Evolutionary conservation across 2,888 invertebrate species (phyloP).

Genomic region (Caenorhabditis plicata): DNA sequence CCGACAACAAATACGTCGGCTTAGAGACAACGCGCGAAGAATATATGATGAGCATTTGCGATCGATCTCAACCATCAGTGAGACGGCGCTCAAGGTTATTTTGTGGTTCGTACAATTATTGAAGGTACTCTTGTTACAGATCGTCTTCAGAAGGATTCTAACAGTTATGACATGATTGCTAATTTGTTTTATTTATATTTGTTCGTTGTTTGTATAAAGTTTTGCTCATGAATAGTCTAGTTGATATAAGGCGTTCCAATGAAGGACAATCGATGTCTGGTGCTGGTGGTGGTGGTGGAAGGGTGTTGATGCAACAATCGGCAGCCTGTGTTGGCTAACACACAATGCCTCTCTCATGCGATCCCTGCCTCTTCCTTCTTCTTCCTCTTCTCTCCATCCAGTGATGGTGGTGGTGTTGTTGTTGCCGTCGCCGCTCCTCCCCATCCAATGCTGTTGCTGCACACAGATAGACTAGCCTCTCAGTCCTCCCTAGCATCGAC

Average conservation of each 20-base stretch:
- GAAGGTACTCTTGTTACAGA: too few relatives aligned
- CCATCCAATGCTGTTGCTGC: not conserved
- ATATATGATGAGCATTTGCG: conserved; percentile 23
- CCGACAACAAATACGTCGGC: conserved; percentile 5
- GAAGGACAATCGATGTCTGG: too few relatives aligned
- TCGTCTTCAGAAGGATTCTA: conserved; percentile 15
- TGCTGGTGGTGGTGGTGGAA: not conserved
- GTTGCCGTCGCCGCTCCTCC: not conserved
- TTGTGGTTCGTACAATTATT: conserved; percentile 4
- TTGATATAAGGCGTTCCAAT: too few relatives aligned
- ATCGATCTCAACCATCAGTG: conserved; percentile 22
- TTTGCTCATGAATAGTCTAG: too few relatives aligned
- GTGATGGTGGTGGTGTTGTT: too few relatives aligned
- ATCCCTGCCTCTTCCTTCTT: not conserved
- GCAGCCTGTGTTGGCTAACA: not conserved
- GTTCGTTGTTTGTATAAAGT: too few relatives aligned
- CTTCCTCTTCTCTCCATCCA: not conserved
- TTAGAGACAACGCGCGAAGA: conserved; percentile 8
- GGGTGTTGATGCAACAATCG: not conserved
- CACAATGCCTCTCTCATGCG: not conserved
- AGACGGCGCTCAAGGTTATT: conserved; percentile 13
- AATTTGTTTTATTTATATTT: too few relatives aligned
- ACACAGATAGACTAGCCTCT: not conserved
- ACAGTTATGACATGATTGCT: too few relatives aligned
- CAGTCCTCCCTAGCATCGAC: not conserved